Conservation (phyloP, 2,797 vertebrate genomes). For the Gobio occitaniae region DNA sequence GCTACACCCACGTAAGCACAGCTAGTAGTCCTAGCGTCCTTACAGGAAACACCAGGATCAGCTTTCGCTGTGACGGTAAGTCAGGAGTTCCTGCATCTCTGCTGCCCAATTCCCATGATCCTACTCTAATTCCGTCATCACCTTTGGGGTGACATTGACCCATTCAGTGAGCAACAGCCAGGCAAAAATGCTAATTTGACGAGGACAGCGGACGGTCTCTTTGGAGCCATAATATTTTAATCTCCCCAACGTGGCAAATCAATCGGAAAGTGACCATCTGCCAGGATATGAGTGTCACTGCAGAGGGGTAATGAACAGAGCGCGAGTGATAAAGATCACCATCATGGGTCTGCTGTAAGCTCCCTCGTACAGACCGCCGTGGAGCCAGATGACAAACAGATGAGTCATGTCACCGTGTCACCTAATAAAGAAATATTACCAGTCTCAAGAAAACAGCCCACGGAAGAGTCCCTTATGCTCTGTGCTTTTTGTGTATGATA, state of each 20-base stretch:
- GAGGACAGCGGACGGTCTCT: slow-evolving; percentile 82
- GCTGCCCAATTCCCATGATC: slow-evolving; percentile 76
- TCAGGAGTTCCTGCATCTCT: slow-evolving; percentile 59
- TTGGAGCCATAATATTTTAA: slow-evolving; percentile 85
- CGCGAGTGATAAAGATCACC: slow-evolving; percentile 74
- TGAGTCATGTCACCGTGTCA: slow-evolving; percentile 55
- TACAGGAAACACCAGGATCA: slow-evolving; percentile 25
- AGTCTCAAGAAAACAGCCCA: slow-evolving; percentile 38
- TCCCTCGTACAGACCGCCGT: slow-evolving; percentile 55
- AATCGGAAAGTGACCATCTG: slow-evolving; percentile 93
- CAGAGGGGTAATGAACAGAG: slow-evolving; percentile 85
- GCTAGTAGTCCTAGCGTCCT: neutral
- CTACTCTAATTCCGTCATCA: slow-evolving; percentile 80
- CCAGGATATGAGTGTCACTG: slow-evolving; percentile 78
- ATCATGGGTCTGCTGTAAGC: slow-evolving; percentile 67
- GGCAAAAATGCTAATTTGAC: slow-evolving; percentile 79
- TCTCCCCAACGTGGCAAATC: slow-evolving; percentile 85
- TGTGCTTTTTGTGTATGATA: slow-evolving; percentile 12
- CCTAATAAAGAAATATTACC: slow-evolving; percentile 57
- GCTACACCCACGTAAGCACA: neutral
- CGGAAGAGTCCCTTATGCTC: slow-evolving; percentile 26
- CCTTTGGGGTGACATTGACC: slow-evolving; percentile 82
- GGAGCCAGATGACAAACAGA: slow-evolving; percentile 63
- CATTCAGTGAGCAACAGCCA: slow-evolving; percentile 74
- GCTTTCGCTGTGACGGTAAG: slow-evolving; percentile 61